Evolutionary conservation across 2,888 invertebrate genomes (phyloP).

Genomic region (Drosophila pseudotalamancana): DNA sequence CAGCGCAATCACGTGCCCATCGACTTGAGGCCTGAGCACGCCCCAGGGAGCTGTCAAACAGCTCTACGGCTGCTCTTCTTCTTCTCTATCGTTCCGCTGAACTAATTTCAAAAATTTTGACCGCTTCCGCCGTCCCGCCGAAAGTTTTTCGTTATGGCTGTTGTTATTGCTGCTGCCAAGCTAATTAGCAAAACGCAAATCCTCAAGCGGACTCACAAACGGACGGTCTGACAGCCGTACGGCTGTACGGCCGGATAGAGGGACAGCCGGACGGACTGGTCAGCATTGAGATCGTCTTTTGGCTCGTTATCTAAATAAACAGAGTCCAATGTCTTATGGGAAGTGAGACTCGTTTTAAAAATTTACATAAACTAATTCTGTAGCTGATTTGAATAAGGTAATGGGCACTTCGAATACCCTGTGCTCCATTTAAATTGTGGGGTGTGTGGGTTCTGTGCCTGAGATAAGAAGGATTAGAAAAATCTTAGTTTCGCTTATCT

Average conservation of each 20-base stretch:
- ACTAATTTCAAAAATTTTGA: slow-evolving; percentile 57
- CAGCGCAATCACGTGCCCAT: slow-evolving; percentile 74
- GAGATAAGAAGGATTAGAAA: not conserved
- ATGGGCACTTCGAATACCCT: slow-evolving; percentile 39
- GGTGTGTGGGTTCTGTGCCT: not conserved
- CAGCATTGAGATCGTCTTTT: slow-evolving; percentile 36
- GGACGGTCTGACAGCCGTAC: not conserved
- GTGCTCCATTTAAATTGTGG: not conserved
- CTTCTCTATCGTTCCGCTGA: slow-evolving; percentile 36
- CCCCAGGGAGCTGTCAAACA: slow-evolving; percentile 78
- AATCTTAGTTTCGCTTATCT: too few species aligned
- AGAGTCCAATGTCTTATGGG: slow-evolving; percentile 45
- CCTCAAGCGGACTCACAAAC: slow-evolving; percentile 9
- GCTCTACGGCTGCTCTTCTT: slow-evolving; percentile 37
- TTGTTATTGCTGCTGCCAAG: slow-evolving; percentile 53
- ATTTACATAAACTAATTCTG: slow-evolving; percentile 78
- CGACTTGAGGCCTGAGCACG: slow-evolving; percentile 74
- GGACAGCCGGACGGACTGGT: slow-evolving; percentile 1
- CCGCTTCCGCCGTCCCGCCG: slow-evolving; percentile 20
- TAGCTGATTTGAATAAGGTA: slow-evolving; percentile 80
- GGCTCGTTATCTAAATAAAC: slow-evolving; percentile 61
- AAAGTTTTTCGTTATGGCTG: slow-evolving; percentile 47
- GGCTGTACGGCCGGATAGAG: not conserved
- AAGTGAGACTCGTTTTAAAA: slow-evolving; percentile 54
- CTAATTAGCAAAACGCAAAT: slow-evolving; percentile 71